Conservation (phyloP, 2,797 vertebrate species). For the Chiloscyllium punctatum region DNA sequence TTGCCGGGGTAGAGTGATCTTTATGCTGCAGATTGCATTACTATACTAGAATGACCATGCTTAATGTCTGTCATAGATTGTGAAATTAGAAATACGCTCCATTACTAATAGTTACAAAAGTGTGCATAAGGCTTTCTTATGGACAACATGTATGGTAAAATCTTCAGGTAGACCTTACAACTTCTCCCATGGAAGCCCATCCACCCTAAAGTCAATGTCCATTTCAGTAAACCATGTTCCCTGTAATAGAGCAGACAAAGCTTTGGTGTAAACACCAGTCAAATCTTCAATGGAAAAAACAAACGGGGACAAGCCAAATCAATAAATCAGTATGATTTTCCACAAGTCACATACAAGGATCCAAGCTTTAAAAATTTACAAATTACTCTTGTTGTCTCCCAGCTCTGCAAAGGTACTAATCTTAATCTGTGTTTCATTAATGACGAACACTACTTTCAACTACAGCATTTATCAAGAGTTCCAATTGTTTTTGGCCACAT, state of each 20-base stretch:
- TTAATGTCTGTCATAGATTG: background rate
- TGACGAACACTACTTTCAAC: conserved; percentile 29
- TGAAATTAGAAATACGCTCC: background rate
- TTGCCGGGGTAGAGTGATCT: background rate
- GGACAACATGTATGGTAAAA: background rate
- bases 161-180: background rate
- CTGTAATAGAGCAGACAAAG: background rate
- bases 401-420: background rate
- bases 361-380: conserved; percentile 19
- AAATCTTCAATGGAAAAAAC: conserved; percentile 8
- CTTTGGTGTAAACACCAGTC: background rate
- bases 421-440: conserved; percentile 31
- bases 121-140: background rate
- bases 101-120: background rate
- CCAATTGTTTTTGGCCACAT: conserved; percentile 14
- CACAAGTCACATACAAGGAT: conserved; percentile 22
- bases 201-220: background rate
- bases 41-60: background rate
- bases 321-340: conserved; percentile 9
- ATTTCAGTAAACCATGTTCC: background rate
- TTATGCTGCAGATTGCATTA: background rate
- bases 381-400: background rate
- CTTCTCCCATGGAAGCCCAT: background rate
- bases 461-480: background rate
- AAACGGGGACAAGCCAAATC: background rate